Evolutionary conservation across 2,113 vertebrate genomes (phyloP).

Genomic region (Anas platyrhynchos): DNA sequence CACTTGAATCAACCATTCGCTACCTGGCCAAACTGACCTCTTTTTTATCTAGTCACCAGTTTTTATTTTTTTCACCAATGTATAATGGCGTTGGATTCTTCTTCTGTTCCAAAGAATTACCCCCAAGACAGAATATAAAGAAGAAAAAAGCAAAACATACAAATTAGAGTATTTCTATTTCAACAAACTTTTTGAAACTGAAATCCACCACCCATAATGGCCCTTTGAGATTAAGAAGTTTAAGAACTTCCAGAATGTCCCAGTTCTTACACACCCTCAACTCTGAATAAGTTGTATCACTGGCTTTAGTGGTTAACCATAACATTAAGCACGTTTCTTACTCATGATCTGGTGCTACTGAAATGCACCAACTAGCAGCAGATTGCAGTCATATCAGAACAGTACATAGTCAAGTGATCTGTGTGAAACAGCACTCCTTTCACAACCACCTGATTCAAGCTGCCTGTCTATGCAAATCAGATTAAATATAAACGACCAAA

Average conservation of each 20-base stretch:
- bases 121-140: neutral
- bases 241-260: neutral
- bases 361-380: neutral
- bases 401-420: neutral
- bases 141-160: neutral
- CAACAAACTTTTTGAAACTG: neutral
- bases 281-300: neutral
- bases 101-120: neutral
- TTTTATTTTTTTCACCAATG: neutral
- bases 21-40: neutral
- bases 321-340: neutral
- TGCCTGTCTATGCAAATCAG: neutral
- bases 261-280: neutral
- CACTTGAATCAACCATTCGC: neutral
- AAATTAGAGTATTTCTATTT: neutral
- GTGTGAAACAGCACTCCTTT: neutral
- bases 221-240: neutral
- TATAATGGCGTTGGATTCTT: neutral
- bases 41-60: neutral
- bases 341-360: neutral
- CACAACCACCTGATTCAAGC: neutral
- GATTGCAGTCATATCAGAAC: neutral
- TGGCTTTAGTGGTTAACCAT: neutral
- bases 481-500: conserved; percentile 37
- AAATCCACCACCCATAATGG: neutral